Evolutionary conservation across 2,888 invertebrate genomes (phyloP), one percentile per base, ranked within the genome.

Genomic region (Nomada flava): DNA sequence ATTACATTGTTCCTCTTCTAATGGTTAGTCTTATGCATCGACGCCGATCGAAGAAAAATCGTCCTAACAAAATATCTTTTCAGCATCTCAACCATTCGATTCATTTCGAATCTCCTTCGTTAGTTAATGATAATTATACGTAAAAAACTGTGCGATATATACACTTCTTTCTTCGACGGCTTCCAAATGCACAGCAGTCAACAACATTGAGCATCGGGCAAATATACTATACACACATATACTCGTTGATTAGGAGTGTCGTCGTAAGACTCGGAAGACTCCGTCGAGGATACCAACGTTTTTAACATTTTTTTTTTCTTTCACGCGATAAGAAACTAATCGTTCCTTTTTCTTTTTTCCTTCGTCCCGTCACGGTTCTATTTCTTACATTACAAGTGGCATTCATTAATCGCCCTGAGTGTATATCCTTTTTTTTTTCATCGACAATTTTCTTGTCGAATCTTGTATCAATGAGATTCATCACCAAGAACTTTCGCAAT

Each of bases 261-360:
- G 84, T 83, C 77, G 60, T 78, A 77, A 69, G 55, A 88, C 80
- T 79, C 81, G 88, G 87, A 87, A 87, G 86, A 87, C 88, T 80
- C 62, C 70, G 69, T 69, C 87, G 76, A 87, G 86, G 79, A 79
- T 76, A 36, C 82, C 65, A 63, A 65, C 69, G 36, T 36, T 36
- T 36, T 36, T 7, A 36, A 36, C 36, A 36, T 36, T 36, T 36
- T 57, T 29, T 23, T 42, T 60, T 53, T 59, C 11, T 20, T 36
- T 52, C 26, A 50, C 26, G 50, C 52, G n/a, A 59, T 23, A 59
- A 64, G 68, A 73, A 83, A 86, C 57, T 67, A 73, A 69, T 55
- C 62, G 55, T 44, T 55, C 15, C 42, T 9, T 29, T n/a, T 11
- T 15, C 52, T 29, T 60, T 52, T 53, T n/a, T 76, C 18, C 36